phyloP scores from a whole-genome alignment of 1,140 invertebrate genomes.

The Gonatopus flavifemur region DNA sequence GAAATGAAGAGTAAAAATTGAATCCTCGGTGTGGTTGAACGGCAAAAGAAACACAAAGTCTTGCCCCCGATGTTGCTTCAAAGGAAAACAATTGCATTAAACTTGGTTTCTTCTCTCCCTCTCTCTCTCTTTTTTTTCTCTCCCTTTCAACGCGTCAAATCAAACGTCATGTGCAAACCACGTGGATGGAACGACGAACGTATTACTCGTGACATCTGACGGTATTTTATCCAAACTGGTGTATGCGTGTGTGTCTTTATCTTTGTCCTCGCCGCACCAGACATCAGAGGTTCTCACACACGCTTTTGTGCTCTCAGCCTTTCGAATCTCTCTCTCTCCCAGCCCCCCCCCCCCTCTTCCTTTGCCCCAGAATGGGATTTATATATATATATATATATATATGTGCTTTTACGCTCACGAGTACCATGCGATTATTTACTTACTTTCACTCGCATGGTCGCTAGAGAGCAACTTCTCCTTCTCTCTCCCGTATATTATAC shows the following conservation, averaged over 20 bases:
- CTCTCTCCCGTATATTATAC: too few species aligned
- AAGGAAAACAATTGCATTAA: too few species aligned
- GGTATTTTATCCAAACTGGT: conserved; percentile 15
- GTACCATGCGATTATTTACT: conserved; percentile 43
- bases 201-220: conserved; percentile 38
- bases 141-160: conserved; percentile 13
- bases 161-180: conserved; percentile 39
- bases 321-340: background rate
- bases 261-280: conserved; percentile 11
- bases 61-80: too few species aligned
- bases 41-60: too few species aligned
- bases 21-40: too few species aligned
- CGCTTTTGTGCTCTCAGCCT: background rate
- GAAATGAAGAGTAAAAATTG: too few species aligned
- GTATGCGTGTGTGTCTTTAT: conserved; percentile 2
- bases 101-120: conserved; percentile 1
- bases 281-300: conserved; percentile 9
- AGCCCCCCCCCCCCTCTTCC: too few species aligned
- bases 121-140: conserved; percentile 5
- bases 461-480: background rate
- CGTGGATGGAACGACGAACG: conserved; percentile 32
- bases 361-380: too few species aligned
- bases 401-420: too few species aligned
- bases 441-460: conserved; percentile 41
- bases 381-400: too few species aligned